phyloP scores from a whole-genome alignment of 2,113 vertebrate genomes.

The Toxotes chatareus region DNA sequence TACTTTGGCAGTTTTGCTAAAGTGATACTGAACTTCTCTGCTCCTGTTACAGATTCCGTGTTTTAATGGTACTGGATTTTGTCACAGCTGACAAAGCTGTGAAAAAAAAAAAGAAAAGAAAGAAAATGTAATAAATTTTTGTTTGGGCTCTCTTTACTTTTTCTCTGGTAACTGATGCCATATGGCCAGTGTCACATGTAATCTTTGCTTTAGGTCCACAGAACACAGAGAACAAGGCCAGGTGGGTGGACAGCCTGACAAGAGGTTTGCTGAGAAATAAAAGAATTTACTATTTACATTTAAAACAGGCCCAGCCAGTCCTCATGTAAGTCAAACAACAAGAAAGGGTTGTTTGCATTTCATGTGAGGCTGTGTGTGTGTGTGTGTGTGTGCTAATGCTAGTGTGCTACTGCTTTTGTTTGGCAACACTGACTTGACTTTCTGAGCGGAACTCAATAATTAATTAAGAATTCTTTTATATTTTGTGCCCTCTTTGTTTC shows the following conservation, averaged over 20 bases:
- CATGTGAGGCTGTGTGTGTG: conserved; percentile 27
- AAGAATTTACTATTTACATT: conserved; percentile 58
- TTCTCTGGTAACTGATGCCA: conserved; percentile 71
- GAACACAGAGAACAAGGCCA: conserved; percentile 36
- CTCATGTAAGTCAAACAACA: conserved; percentile 57
- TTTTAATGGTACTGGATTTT: conserved; percentile 62
- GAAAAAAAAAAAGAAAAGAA: conserved; percentile 48
- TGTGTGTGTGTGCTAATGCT: conserved; percentile 36
- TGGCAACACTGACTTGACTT: conserved; percentile 75
- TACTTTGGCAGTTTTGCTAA: conserved; percentile 53
- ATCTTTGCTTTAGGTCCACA: conserved; percentile 60
- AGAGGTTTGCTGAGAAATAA: conserved; percentile 28
- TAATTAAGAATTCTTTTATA: conserved; percentile 83
- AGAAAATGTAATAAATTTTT: conserved; percentile 54
- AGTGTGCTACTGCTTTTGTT: conserved; percentile 56
- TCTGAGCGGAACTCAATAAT: conserved; percentile 78
- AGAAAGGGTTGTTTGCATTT: conserved; percentile 52
- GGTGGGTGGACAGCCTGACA: conserved; percentile 35
- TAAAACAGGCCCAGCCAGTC: conserved; percentile 40
- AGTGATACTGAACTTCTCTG: conserved; percentile 44
- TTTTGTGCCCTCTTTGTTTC: conserved; percentile 82
- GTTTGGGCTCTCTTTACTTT: conserved; percentile 58
- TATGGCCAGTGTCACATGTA: conserved; percentile 73
- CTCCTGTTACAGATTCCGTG: conserved; percentile 54
- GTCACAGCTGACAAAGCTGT: conserved; percentile 59